A percentile compares a stretch with the other conserved stretches of the same genome.
phyloP scores from a whole-genome alignment of 2,797 vertebrate species.

The Anas georgica region DNA sequence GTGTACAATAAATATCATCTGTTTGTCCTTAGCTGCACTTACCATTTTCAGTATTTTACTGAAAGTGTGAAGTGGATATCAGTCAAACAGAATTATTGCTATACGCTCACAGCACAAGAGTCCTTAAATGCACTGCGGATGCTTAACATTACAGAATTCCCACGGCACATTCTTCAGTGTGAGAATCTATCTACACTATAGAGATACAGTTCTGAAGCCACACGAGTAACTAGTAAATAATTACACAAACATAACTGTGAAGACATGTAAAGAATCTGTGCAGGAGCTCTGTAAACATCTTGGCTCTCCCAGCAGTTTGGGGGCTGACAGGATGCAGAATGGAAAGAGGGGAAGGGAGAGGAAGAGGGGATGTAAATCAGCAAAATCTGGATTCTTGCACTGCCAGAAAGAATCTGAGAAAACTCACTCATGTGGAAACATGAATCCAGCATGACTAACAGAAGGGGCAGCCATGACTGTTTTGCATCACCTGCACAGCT shows the following conservation, averaged over 20 bases:
- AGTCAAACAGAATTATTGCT: slow-evolving; percentile 50
- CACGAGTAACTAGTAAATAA: slow-evolving; percentile 18
- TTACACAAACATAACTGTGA: slow-evolving; percentile 39
- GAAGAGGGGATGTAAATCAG: not conserved
- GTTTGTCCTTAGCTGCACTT: slow-evolving; percentile 69
- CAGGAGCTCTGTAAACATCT: slow-evolving; percentile 35
- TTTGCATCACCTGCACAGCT: not conserved
- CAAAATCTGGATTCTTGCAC: not conserved
- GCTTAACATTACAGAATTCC: slow-evolving; percentile 38
- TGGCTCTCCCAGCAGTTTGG: slow-evolving; percentile 20
- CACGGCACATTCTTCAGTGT: not conserved
- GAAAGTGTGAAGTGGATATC: slow-evolving; percentile 54
- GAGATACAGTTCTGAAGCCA: slow-evolving; percentile 20
- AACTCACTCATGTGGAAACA: not conserved
- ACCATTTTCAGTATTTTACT: slow-evolving; percentile 54
- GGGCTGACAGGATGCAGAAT: not conserved
- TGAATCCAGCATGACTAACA: not conserved
- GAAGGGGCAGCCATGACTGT: not conserved
- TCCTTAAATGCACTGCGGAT: slow-evolving; percentile 51
- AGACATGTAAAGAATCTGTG: slow-evolving; percentile 41
- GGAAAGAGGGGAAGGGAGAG: not conserved
- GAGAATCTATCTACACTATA: not conserved
- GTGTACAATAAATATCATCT: slow-evolving; percentile 26
- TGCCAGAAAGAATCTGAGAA: slow-evolving; percentile 6
- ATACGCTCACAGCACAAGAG: slow-evolving; percentile 19